Evolutionary conservation across 64 coral and sea anemone genomes (phyloP), one percentile per base, ranked within the genome.

Genomic region (Orbicella faveolata): DNA sequence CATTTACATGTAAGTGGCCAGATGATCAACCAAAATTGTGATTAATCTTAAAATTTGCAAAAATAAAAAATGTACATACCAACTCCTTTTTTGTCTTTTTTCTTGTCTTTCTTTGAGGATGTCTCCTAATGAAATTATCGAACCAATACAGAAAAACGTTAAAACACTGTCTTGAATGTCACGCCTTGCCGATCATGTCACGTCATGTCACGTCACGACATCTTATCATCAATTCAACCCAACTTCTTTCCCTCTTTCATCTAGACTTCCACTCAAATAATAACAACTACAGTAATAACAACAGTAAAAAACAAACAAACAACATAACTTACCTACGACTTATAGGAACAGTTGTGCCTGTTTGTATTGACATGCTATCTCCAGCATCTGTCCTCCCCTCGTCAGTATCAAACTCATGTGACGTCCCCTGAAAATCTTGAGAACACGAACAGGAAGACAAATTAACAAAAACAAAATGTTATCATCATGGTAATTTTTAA

Each of bases 321-420:
- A 78, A 52, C 20, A 23, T 23, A 23, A 6, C 63, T 44, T 1
- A 85, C 82, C 82, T 85, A 1, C 20, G 41, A 39, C 63, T 85
- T 70, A 65, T 73, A 8, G 41, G 63, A 12, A 36, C 65, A 30
- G 82, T 85, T 73, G 82, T 85, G 21, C 35, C 82, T 73, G 82
- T 85, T 73, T 85, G 82, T 85, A 87, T 62, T 34, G 90, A 92
- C 75, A 92, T 87, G 16, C 74, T 73, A 41, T 92, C 82, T 53
- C 64, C 90, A 15, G 83, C 86, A 21, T 87, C 90, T 54, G 83
- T 92, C 75, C 86, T 79, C 6, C 44, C 74, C 15, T 92, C 90
- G 41, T 92, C 80, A 41, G 80, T 84, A 44, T 91, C 90, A 30
- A 65, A 68, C 52, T 92, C 83, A 62, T 52, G 25, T 26, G 20